Conservation (phyloP, 1,140 invertebrate species). For the Drosophila elegans region DNA sequence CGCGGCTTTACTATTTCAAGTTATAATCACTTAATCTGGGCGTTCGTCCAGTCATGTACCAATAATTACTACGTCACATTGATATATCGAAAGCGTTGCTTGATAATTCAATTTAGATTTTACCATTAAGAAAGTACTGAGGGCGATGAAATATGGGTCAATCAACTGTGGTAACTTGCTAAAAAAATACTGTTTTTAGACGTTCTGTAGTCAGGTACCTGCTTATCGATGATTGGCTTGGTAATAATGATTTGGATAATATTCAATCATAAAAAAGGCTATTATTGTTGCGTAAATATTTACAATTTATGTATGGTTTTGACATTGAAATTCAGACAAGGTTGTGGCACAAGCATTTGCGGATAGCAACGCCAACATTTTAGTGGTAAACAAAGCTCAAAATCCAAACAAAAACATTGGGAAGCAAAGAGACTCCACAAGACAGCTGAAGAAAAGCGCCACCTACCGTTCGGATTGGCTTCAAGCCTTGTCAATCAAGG, state of each 20-base stretch:
- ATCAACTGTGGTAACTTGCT: not conserved
- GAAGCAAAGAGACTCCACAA: not conserved
- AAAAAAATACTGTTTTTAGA: conserved; percentile 9
- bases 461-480: conserved; percentile 1
- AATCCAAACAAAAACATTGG: conserved; percentile 5
- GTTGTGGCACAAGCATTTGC: conserved; percentile 10
- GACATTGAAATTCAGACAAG: conserved; percentile 33
- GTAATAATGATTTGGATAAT: conserved; percentile 19
- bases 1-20: conserved; percentile 4
- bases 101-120: conserved; percentile 18
- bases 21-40: conserved; percentile 21
- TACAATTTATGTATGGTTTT: conserved; percentile 11
- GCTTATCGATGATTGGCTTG: conserved; percentile 11
- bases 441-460: not conserved
- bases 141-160: conserved; percentile 5
- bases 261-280: conserved; percentile 7
- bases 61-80: conserved; percentile 11
- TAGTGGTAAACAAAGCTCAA: conserved; percentile 5
- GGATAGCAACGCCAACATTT: conserved; percentile 6
- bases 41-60: conserved; percentile 9
- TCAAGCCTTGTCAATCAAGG: conserved; percentile 42
- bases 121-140: not conserved
- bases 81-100: conserved; percentile 1
- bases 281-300: conserved; percentile 44
- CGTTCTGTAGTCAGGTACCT: conserved; percentile 17